Percentiles rank a stretch among this genome's conserved stretches.
phyloP scores from a whole-genome alignment of 2,888 invertebrate species.

The Dascillus cervinus region DNA sequence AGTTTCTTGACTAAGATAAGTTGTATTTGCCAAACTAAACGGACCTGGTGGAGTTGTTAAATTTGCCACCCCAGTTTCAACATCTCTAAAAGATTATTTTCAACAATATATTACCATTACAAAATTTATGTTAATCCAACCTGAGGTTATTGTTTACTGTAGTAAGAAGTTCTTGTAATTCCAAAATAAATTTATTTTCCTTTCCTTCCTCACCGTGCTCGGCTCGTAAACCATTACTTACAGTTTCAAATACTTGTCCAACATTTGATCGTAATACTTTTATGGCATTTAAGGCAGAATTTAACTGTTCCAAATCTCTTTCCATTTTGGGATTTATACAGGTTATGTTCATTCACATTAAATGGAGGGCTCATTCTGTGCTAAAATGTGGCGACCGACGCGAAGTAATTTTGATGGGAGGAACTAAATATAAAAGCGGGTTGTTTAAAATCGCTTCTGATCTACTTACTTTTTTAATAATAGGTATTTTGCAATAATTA shows the following conservation, averaged over 20 bases:
- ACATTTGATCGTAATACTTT: slow-evolving; percentile 76
- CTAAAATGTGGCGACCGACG: no score
- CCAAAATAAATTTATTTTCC: slow-evolving; percentile 62
- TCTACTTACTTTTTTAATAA: no score
- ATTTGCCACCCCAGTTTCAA: slow-evolving; percentile 68
- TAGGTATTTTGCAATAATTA: no score
- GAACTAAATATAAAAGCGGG: no score
- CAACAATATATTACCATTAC: slow-evolving; percentile 1
- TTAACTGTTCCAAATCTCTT: slow-evolving; percentile 58
- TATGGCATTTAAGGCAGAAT: slow-evolving; percentile 65
- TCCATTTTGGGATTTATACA: no score
- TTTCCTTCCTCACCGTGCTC: slow-evolving; percentile 77
- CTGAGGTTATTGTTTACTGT: slow-evolving; percentile 73
- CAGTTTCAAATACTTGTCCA: slow-evolving; percentile 74
- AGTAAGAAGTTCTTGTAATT: slow-evolving; percentile 75
- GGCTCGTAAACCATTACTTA: slow-evolving; percentile 72
- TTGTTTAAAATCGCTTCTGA: no score
- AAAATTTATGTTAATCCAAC: slow-evolving; percentile 42
- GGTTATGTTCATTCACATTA: no score
- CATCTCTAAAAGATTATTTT: slow-evolving; percentile 52
- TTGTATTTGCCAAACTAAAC: slow-evolving; percentile 77
- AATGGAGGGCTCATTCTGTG: no score
- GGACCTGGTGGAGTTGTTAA: slow-evolving; percentile 72
- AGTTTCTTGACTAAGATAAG: slow-evolving; percentile 82
- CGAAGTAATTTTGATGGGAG: no score